Evolutionary conservation across 1,140 invertebrate genomes (phyloP), one percentile per base, ranked within the genome.

Genomic region (Marisa cornuarietis): DNA sequence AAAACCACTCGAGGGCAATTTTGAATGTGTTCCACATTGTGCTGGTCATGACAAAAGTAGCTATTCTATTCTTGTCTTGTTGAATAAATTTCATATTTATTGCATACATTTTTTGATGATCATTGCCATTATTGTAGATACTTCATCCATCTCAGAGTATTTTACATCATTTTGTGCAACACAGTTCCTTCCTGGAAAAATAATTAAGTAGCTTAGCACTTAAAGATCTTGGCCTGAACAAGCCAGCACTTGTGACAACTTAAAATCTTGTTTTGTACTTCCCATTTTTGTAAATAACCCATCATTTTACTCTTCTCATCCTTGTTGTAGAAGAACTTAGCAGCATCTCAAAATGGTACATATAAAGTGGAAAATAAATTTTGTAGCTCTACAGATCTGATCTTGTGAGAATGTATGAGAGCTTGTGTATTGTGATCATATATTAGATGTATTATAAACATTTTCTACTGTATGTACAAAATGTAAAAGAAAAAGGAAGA

Each of bases 1-100:
- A 92, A 92, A 63, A 74, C 54, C 51, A 51, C 49, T 71, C 71
- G 52, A 22, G 66, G 69, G 18, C 68, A 81, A 65, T 72, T 76
- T 16, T 77, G 58, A 77, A 58, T 18, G 66, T 63, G 75, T 10
- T 61, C 20, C 20, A 58, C 26, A 54, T 68, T 69, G 66, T 69
- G 61, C 66, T 76, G 52, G 65, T 61, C 66, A 77, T 71, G 24
- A 69, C 61, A 63, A 24, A 8, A n/a, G 31, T 26, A 62, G 10
- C 18, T 31, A n/a, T 63, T 71, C 26, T 65, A 42, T 72, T 68
- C 65, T 68, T 68, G 65, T 68, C 65, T 24, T 31, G 26, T 31
- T 24, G 65, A 68, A 68, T 68, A 31, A 68, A 68, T 68, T 68
- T 68, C 65, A 68, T 68, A 31, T 68, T 68, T 31, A 68, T 68